Percentiles rank a stretch among this genome's conserved stretches.
Evolutionary conservation across 2,113 vertebrate genomes (phyloP).

Genomic region (Gadus macrocephalus): DNA sequence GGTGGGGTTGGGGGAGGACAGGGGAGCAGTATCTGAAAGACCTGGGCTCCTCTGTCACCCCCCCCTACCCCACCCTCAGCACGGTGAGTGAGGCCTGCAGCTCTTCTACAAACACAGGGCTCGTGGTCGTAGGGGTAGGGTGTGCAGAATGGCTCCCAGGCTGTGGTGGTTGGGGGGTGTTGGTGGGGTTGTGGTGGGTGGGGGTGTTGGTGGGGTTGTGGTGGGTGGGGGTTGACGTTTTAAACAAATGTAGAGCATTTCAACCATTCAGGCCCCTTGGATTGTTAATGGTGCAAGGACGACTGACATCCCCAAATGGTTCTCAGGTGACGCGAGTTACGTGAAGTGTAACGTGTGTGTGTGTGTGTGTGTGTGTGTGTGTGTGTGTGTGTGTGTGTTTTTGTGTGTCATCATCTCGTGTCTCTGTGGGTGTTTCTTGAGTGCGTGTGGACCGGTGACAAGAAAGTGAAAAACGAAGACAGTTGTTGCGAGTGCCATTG

Average conservation of each 20-base stretch:
- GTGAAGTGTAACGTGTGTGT: too few species aligned
- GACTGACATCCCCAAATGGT: constrained; percentile 28
- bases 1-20: constrained; percentile 32
- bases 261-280: constrained; percentile 37
- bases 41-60: constrained; percentile 15
- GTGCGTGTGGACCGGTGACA: neutral
- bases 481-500: too few species aligned
- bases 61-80: constrained; percentile 22
- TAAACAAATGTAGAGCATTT: constrained; percentile 39
- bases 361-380: too few species aligned
- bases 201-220: neutral
- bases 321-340: neutral
- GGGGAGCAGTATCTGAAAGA: constrained; percentile 49
- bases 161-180: neutral
- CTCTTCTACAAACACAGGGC: constrained; percentile 47
- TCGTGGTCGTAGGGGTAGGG: constrained; percentile 29
- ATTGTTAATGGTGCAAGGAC: constrained; percentile 36
- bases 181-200: neutral
- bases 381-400: too few species aligned
- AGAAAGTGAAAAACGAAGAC: too few species aligned
- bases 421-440: neutral
- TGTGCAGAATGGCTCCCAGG: constrained; percentile 12
- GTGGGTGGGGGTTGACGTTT: neutral
- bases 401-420: too few species aligned
- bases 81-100: constrained; percentile 36